Conservation (phyloP, 1,140 invertebrate species). For the Oscheius sp. region DNA sequence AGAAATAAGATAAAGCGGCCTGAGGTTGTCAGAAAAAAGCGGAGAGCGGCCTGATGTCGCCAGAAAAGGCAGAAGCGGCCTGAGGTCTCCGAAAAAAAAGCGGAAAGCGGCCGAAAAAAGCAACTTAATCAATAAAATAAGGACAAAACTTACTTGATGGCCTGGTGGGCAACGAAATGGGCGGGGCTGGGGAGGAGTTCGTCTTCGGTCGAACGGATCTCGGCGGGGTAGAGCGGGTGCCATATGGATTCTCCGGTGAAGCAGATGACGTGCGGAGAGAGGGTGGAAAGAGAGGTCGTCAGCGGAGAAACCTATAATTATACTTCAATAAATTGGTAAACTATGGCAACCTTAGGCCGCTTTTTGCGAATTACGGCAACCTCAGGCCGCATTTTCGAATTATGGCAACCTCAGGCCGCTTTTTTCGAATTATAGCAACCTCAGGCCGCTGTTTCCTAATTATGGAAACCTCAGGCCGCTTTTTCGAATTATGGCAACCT, state of each 20-base stretch:
- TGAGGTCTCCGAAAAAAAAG: too few relatives aligned
- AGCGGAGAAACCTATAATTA: constrained; percentile 35
- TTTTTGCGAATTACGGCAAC: too few relatives aligned
- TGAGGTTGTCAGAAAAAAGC: too few relatives aligned
- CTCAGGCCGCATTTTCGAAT: too few relatives aligned
- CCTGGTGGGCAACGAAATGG: constrained; percentile 53
- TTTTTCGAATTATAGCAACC: too few relatives aligned
- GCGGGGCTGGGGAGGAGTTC: constrained; percentile 42
- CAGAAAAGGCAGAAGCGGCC: too few relatives aligned
- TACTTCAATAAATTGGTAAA: neutral
- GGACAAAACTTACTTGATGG: constrained; percentile 50
- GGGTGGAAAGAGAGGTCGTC: constrained; percentile 23
- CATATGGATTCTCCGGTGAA: constrained; percentile 59
- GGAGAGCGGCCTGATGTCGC: too few relatives aligned
- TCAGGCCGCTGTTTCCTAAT: too few relatives aligned
- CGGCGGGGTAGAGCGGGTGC: constrained; percentile 56
- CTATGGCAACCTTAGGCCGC: neutral
- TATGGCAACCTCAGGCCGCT: too few relatives aligned
- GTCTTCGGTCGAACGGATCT: constrained; percentile 40
- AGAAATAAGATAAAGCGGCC: neutral
- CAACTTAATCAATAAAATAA: neutral
- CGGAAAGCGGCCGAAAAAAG: too few relatives aligned
- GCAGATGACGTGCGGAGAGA: constrained; percentile 57
- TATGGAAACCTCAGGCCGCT: too few relatives aligned
- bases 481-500: too few relatives aligned